A percentile compares a stretch with the other conserved stretches of the same genome.
Evolutionary conservation across 2,113 vertebrate species (phyloP).

Genomic region (Coturnix japonica): DNA sequence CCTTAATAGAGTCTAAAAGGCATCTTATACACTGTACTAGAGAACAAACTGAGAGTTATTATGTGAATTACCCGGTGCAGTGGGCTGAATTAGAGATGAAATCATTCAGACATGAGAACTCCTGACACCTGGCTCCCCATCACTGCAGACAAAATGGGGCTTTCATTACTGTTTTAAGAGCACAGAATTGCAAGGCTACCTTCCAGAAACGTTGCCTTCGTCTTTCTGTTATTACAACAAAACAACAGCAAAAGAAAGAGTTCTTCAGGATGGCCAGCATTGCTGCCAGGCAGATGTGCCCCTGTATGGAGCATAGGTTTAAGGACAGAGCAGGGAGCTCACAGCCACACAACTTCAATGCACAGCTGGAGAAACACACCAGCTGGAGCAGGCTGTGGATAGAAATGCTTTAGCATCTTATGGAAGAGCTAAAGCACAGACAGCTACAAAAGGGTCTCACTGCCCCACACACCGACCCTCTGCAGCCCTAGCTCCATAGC

Average conservation of each 20-base stretch:
- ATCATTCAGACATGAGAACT: not conserved
- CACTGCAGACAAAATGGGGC: fast-evolving
- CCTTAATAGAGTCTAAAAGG: slow-evolving; percentile 25
- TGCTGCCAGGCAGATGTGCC: not conserved
- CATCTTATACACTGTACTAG: not conserved
- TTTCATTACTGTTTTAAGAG: not conserved
- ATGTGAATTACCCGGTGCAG: slow-evolving; percentile 11
- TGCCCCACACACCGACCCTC: not conserved
- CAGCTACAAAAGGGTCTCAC: not conserved
- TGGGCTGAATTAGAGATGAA: not conserved
- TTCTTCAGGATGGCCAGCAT: not conserved
- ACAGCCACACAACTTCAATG: not conserved
- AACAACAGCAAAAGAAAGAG: not conserved
- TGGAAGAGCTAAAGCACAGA: not conserved
- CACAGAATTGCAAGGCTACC: not conserved
- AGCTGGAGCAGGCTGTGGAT: not conserved
- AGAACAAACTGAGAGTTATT: not conserved
- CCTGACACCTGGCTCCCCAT: not conserved
- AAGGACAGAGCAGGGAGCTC: not conserved
- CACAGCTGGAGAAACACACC: fast-evolving
- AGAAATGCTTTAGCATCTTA: not conserved
- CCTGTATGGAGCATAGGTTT: not conserved
- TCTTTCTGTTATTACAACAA: no score
- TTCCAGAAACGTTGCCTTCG: not conserved
- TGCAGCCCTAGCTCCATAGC: not conserved